These are phyloP conservation scores for Scolopax rusticola DNA, from an alignment of 2,797 vertebrate genomes.

Conservation along the genomic window DNA sequence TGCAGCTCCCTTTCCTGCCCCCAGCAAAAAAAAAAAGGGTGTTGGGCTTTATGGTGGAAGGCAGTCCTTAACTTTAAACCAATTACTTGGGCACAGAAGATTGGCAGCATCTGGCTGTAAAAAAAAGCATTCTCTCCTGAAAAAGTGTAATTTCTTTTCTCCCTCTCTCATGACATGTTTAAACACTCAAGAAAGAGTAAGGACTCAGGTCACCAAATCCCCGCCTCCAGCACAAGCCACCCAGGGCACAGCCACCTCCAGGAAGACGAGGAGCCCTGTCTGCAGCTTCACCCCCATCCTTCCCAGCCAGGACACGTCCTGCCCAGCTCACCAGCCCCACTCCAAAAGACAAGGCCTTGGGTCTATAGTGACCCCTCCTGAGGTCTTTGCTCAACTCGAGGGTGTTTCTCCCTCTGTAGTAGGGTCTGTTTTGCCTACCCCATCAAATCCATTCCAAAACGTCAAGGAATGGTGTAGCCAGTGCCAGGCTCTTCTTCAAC, in stretches of 20 bases:
- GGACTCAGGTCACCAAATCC: neutral
- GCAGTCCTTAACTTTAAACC: conserved; percentile 36
- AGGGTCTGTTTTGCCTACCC: neutral
- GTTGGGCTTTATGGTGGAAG: conserved; percentile 8
- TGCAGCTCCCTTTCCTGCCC: neutral
- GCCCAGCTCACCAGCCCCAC: neutral
- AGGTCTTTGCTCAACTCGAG: neutral
- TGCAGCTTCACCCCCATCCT: neutral
- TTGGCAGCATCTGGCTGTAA: neutral
- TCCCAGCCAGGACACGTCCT: neutral
- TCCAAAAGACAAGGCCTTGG: neutral
- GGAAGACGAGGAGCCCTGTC: neutral
- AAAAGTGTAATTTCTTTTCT: neutral
- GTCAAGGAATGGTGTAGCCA: neutral
- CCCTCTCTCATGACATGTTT: neutral
- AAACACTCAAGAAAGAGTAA: neutral
- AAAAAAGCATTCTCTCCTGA: neutral
- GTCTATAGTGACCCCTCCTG: neutral
- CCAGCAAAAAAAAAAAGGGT: neutral
- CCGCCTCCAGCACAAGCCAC: neutral
- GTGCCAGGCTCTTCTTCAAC: neutral
- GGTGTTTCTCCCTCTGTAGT: neutral
- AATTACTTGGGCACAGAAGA: neutral
- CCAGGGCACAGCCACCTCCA: neutral
- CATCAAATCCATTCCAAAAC: neutral